phyloP scores from a whole-genome alignment of 2,113 vertebrate genomes.

The Toxotes jaculatrix region DNA sequence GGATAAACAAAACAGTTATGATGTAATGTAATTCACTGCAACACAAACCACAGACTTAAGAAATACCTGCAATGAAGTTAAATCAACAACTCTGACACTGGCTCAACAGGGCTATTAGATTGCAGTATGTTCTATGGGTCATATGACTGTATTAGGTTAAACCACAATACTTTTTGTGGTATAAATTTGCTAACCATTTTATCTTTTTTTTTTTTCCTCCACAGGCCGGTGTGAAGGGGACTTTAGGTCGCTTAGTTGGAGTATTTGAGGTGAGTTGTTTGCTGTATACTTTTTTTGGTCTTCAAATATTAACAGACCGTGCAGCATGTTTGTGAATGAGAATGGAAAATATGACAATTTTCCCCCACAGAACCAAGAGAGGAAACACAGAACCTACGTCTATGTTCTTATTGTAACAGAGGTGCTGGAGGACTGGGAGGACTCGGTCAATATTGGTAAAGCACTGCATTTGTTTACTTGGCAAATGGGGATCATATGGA shows the following conservation, averaged over 20 bases:
- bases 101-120: not conserved
- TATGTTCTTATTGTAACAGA: slow-evolving; percentile 97
- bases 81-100: slow-evolving; percentile 14
- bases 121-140: not conserved
- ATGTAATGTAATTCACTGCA: slow-evolving; percentile 42
- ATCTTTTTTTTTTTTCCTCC: slow-evolving; percentile 42
- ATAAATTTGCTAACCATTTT: slow-evolving; percentile 7
- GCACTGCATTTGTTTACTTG: slow-evolving; percentile 44
- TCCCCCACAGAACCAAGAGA: slow-evolving; percentile 91
- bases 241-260: slow-evolving; percentile 95
- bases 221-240: slow-evolving; percentile 98
- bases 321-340: not conserved
- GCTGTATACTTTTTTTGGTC: not conserved
- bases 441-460: slow-evolving; percentile 97
- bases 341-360: not conserved
- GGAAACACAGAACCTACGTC: slow-evolving; percentile 98
- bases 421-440: slow-evolving; percentile 98
- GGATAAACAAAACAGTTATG: slow-evolving; percentile 7
- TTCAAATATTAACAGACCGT: slow-evolving; percentile 29
- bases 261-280: slow-evolving; percentile 93
- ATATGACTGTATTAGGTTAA: not conserved
- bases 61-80: slow-evolving; percentile 18
- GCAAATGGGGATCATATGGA: slow-evolving; percentile 38
- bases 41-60: slow-evolving; percentile 19
- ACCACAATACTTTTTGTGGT: not conserved